Conservation (phyloP, 2,888 invertebrate species). For the Cataglyphis rosenhaueri region DNA sequence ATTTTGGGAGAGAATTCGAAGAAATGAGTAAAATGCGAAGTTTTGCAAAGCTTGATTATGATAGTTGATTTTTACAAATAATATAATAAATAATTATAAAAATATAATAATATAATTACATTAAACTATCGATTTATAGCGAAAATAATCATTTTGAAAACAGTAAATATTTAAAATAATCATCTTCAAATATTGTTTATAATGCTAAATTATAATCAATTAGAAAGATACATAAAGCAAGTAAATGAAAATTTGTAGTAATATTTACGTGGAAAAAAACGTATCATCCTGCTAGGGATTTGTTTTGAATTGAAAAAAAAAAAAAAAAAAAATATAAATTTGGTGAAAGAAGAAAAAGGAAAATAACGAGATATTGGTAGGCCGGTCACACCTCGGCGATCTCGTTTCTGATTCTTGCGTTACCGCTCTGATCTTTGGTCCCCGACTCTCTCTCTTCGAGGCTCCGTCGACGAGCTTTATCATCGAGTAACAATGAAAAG, state of each 20-base stretch:
- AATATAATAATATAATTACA: neutral
- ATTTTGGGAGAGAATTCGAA: neutral
- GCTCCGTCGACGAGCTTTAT: constrained; percentile 79
- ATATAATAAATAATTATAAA: constrained; percentile 8
- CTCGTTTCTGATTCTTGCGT: constrained; percentile 80
- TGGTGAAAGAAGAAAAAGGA: neutral
- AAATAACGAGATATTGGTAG: constrained; percentile 32
- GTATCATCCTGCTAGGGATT: neutral
- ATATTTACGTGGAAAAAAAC: constrained; percentile 6
- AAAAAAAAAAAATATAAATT: neutral
- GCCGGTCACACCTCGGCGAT: constrained; percentile 40
- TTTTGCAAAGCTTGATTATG: neutral
- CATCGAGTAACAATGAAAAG: constrained; percentile 65
- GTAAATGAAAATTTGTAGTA: neutral
- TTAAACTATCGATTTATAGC: neutral
- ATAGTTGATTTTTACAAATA: neutral
- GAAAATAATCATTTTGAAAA: neutral
- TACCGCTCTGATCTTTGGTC: constrained; percentile 84
- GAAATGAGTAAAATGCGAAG: neutral
- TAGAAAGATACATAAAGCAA: neutral
- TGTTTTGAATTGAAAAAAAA: neutral
- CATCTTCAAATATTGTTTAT: neutral
- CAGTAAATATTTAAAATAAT: neutral
- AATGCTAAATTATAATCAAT: neutral
- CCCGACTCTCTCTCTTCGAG: constrained; percentile 85